Conservation (phyloP, 2,888 invertebrate species). For the Philonicus albiceps region DNA sequence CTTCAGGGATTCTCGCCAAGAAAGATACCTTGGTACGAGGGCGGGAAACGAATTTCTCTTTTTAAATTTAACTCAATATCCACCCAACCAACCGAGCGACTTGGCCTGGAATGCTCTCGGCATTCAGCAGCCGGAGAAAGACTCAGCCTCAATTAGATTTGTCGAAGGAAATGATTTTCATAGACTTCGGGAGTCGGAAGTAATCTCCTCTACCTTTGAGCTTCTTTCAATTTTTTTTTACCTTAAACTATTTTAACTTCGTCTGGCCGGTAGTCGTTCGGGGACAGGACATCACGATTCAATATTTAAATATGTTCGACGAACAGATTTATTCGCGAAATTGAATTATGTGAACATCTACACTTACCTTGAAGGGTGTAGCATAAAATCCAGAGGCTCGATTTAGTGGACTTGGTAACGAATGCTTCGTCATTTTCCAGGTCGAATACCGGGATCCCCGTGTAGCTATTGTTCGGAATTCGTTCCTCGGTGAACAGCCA, state of each 20-base stretch:
- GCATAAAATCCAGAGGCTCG: constrained; percentile 63
- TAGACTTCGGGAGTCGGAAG: constrained; percentile 14
- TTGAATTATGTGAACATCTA: not conserved
- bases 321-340: not conserved
- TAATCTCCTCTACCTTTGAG: constrained; percentile 8
- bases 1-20: not conserved
- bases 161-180: constrained; percentile 48
- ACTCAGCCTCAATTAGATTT: constrained; percentile 48
- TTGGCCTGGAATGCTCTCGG: not conserved
- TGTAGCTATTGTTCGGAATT: constrained; percentile 78
- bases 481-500: constrained; percentile 90
- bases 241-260: constrained; percentile 21
- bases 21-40: not conserved
- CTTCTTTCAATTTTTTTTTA: constrained; percentile 1
- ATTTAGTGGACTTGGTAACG: constrained; percentile 62
- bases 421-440: constrained; percentile 61
- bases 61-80: constrained; percentile 31
- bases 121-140: constrained; percentile 7
- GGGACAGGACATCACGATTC: not conserved
- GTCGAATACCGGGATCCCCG: constrained; percentile 70
- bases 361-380: constrained; percentile 59
- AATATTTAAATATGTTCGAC: not conserved
- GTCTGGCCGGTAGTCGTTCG: not conserved
- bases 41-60: constrained; percentile 7
- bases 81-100: not conserved